These are phyloP conservation scores for Nematolebias whitei DNA, from an alignment of 2,113 vertebrate genomes.

Conservation along the genomic window DNA sequence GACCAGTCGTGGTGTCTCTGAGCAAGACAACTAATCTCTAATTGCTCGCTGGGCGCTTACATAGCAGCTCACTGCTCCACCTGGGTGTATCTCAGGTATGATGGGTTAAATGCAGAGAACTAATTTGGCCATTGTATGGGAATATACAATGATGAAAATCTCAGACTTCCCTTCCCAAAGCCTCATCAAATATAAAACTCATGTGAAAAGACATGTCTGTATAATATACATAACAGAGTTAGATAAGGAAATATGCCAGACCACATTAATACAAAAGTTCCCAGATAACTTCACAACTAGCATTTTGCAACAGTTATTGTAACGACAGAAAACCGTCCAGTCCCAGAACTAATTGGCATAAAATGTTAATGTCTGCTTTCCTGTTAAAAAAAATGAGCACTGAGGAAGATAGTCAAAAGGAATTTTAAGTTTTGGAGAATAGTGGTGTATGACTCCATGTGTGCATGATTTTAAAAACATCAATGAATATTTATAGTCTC, in stretches of 20 bases:
- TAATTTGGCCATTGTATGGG: too few species aligned
- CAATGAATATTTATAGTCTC: neutral
- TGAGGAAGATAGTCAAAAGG: neutral
- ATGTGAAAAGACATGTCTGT: neutral
- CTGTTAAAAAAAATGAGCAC: neutral
- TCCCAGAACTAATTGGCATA: neutral
- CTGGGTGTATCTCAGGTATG: too few species aligned
- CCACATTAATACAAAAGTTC: neutral
- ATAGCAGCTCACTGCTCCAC: too few species aligned
- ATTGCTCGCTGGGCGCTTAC: too few species aligned
- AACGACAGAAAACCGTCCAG: neutral
- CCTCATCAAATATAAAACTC: neutral
- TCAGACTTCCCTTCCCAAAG: too few species aligned
- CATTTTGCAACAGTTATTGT: neutral
- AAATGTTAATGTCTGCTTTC: slow-evolving; percentile 7
- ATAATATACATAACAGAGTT: neutral
- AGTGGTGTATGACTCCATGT: neutral
- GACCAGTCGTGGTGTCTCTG: too few species aligned
- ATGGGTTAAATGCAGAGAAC: too few species aligned
- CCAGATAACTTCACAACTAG: neutral
- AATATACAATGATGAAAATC: too few species aligned
- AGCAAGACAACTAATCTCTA: too few species aligned
- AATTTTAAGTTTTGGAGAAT: neutral
- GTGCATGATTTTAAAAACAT: neutral
- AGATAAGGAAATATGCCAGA: neutral